phyloP scores from a whole-genome alignment of 2,888 invertebrate species.

The Agrotis puta region DNA sequence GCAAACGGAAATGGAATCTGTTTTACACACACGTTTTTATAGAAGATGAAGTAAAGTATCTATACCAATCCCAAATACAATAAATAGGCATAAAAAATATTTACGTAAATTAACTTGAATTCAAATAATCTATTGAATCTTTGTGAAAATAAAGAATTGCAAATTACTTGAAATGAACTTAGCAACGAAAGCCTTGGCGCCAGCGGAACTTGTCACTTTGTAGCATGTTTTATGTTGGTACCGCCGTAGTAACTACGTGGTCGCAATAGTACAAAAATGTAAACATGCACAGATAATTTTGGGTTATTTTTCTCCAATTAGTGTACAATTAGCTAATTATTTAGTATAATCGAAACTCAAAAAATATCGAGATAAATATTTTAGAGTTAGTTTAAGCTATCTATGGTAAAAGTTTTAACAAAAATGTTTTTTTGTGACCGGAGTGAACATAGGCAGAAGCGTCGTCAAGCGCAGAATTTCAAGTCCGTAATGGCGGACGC shows the following conservation, averaged over 20 bases:
- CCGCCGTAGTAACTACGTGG: slow-evolving; percentile 88
- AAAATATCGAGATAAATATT: slow-evolving; percentile 53
- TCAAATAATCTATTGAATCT: neutral
- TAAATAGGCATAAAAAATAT: neutral
- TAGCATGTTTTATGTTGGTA: slow-evolving; percentile 78
- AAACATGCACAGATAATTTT: slow-evolving; percentile 86
- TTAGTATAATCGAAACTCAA: slow-evolving; percentile 44
- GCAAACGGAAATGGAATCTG: slow-evolving; percentile 22
- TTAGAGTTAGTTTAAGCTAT: slow-evolving; percentile 41
- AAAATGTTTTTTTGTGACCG: slow-evolving; percentile 84
- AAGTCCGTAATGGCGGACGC: slow-evolving; percentile 91
- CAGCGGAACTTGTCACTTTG: slow-evolving; percentile 84
- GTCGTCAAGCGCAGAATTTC: slow-evolving; percentile 89
- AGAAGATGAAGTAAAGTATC: too few species aligned
- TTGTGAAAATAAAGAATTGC: neutral
- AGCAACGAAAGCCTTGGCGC: slow-evolving; percentile 81
- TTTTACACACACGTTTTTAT: neutral
- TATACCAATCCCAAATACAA: too few species aligned
- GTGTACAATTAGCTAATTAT: slow-evolving; percentile 53
- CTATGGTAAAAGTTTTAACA: slow-evolving; percentile 61
- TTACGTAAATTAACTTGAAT: neutral
- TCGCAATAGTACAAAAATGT: slow-evolving; percentile 88
- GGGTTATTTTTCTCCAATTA: slow-evolving; percentile 70
- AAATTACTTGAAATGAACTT: slow-evolving; percentile 70
- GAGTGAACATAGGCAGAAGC: slow-evolving; percentile 90